phyloP scores from a whole-genome alignment of 2,888 invertebrate species.

The Archips xylosteana region DNA sequence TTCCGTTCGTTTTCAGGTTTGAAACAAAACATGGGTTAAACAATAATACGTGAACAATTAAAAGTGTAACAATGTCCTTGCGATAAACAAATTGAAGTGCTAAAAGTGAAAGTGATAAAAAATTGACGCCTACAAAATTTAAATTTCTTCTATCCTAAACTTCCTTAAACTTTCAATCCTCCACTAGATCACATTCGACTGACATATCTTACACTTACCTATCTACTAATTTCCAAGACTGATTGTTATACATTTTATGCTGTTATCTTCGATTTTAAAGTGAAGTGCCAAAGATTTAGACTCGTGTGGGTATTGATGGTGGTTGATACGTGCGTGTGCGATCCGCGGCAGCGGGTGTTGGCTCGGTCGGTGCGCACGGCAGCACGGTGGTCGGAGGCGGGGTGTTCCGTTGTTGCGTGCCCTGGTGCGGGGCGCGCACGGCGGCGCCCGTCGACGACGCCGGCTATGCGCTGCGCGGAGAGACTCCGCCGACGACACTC shows the following conservation, averaged over 20 bases:
- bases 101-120: conserved; percentile 32
- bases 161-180: conserved; percentile 10
- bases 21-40: conserved; percentile 36
- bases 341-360: conserved; percentile 53
- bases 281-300: conserved; percentile 38
- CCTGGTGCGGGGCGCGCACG: conserved; percentile 91
- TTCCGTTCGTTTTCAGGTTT: conserved; percentile 13
- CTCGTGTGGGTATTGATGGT: conserved; percentile 45
- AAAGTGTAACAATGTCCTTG: neutral
- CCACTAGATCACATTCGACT: conserved; percentile 52
- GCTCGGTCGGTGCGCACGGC: conserved; percentile 70
- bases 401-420: conserved; percentile 94
- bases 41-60: conserved; percentile 5
- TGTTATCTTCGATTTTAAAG: conserved; percentile 50
- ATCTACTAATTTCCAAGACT: conserved; percentile 73
- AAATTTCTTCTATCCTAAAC: conserved; percentile 4
- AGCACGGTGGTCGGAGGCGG: conserved; percentile 90
- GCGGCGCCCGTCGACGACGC: conserved; percentile 88
- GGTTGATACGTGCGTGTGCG: conserved; percentile 47
- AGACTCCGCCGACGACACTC: conserved; percentile 72
- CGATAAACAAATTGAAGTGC: conserved; percentile 13
- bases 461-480: conserved; percentile 77
- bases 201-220: conserved; percentile 75
- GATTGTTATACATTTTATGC: conserved; percentile 61
- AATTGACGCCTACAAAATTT: neutral